Percentiles rank a stretch among this genome's conserved stretches.
Evolutionary conservation across 2,113 vertebrate genomes (phyloP).

Genomic region (Uropsilus gracilis): DNA sequence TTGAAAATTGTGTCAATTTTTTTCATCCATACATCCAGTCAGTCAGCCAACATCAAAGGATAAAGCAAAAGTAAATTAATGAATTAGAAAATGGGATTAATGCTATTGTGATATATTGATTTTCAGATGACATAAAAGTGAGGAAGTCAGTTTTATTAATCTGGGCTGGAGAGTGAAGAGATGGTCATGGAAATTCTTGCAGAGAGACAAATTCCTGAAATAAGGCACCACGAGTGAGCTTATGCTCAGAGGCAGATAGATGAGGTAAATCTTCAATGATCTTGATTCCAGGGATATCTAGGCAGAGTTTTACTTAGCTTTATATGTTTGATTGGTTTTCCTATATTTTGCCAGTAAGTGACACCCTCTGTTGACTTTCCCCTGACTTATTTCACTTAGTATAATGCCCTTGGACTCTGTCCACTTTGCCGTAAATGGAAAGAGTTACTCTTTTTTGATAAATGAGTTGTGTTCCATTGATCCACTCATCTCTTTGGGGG

Average conservation of each 20-base stretch:
- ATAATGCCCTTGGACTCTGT: no score
- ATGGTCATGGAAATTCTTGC: not conserved
- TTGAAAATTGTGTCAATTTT: constrained; percentile 16
- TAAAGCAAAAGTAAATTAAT: not conserved
- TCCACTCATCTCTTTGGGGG: no score
- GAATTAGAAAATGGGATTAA: not conserved
- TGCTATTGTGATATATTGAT: not conserved
- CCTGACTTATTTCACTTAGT: no score
- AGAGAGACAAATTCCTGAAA: not conserved
- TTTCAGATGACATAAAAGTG: not conserved
- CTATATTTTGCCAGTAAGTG: no score
- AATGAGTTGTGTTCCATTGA: no score
- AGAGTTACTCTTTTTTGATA: no score
- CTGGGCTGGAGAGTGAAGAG: not conserved
- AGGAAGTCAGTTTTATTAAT: not conserved
- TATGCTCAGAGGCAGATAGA: not conserved
- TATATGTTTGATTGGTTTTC: no score
- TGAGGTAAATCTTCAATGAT: not conserved
- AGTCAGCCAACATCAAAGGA: not conserved
- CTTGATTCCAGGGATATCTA: not conserved
- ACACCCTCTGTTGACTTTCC: no score
- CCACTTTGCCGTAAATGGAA: no score
- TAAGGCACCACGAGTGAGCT: not conserved
- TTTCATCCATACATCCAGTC: not conserved
- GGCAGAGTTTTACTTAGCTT: no score